These are phyloP conservation scores for Rhagoletis pomonella DNA, from an alignment of 1,140 invertebrate genomes.

Conservation along the genomic window DNA sequence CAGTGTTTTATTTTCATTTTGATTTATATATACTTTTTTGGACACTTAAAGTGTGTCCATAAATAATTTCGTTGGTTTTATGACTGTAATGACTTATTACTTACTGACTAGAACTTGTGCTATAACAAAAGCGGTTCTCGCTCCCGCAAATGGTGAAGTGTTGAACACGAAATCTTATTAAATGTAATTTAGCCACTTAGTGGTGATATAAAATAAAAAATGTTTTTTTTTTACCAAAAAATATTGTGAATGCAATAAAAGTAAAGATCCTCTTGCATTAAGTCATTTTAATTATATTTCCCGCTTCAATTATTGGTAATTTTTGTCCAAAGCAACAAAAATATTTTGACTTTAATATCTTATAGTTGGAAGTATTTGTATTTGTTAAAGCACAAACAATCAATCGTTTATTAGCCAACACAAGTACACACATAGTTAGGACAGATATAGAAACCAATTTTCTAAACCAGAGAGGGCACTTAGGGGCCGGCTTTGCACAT, in stretches of 20 bases:
- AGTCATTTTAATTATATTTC: not conserved
- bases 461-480: too few relatives aligned
- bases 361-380: too few relatives aligned
- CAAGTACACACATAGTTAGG: too few relatives aligned
- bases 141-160: not conserved
- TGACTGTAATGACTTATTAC: conserved; percentile 30
- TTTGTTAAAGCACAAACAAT: too few relatives aligned
- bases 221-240: not conserved
- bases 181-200: conserved; percentile 1
- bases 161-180: conserved; percentile 23
- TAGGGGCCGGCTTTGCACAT: too few relatives aligned
- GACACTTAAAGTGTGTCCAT: conserved; percentile 15
- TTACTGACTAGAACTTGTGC: not conserved
- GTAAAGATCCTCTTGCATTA: not conserved
- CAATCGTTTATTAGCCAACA: too few relatives aligned
- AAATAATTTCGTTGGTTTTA: conserved; percentile 45
- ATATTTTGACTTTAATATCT: too few relatives aligned
- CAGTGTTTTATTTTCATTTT: conserved; percentile 30
- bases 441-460: too few relatives aligned
- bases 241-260: conserved; percentile 2
- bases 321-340: too few relatives aligned
- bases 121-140: conserved; percentile 11
- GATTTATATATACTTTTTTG: conserved; percentile 15
- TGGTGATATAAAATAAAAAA: not conserved
- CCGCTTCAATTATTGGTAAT: not conserved